phyloP scores from a whole-genome alignment of 2,113 vertebrate species.

The Macquaria australasica region DNA sequence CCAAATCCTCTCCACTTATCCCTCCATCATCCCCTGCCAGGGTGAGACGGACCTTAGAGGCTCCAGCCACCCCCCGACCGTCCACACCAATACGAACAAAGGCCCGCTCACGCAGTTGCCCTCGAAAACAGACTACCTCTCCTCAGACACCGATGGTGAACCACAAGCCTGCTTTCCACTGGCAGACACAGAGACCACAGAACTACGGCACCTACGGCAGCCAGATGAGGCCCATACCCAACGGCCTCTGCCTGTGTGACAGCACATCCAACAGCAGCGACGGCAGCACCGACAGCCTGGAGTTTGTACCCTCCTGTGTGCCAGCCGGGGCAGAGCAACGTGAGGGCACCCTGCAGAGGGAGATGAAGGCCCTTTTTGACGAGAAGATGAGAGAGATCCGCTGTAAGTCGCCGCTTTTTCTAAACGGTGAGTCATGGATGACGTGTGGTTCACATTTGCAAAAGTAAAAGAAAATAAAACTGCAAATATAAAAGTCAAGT shows the following conservation, averaged over 20 bases:
- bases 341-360: slow-evolving; percentile 93
- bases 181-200: slow-evolving; percentile 78
- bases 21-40: slow-evolving; percentile 74
- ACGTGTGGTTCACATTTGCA: not conserved
- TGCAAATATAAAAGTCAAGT: not conserved
- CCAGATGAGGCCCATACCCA: slow-evolving; percentile 76
- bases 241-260: slow-evolving; percentile 85
- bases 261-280: slow-evolving; percentile 88
- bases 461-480: not conserved
- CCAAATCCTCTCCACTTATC: slow-evolving; percentile 47
- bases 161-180: slow-evolving; percentile 75
- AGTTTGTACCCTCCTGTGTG: slow-evolving; percentile 77
- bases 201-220: slow-evolving; percentile 81
- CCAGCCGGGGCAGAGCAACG: slow-evolving; percentile 81
- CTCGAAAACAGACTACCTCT: slow-evolving; percentile 80
- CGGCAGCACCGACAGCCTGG: slow-evolving; percentile 86
- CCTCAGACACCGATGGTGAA: slow-evolving; percentile 71
- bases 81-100: slow-evolving; percentile 49
- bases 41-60: slow-evolving; percentile 71
- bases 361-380: slow-evolving; percentile 94
- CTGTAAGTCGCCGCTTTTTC: slow-evolving; percentile 93
- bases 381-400: slow-evolving; percentile 95
- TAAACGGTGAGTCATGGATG: slow-evolving; percentile 86
- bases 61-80: slow-evolving; percentile 28
- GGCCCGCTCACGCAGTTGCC: slow-evolving; percentile 69